Evolutionary conservation across 2,797 vertebrate species (phyloP), one percentile per base, ranked within the genome.

Genomic region (Crenichthys baileyi): DNA sequence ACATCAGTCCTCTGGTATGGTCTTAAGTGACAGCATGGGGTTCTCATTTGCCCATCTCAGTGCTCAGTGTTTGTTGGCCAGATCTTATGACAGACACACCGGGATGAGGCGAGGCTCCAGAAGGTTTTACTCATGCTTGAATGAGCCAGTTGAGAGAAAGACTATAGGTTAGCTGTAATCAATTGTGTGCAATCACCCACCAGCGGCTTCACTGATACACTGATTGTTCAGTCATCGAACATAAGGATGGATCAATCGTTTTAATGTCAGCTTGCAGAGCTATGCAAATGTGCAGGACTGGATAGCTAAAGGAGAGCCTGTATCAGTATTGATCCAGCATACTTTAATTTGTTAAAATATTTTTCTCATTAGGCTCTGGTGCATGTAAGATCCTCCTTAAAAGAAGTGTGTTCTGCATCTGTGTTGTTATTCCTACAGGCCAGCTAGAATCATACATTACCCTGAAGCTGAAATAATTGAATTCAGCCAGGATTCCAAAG

Each of bases 221-320:
- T 86, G 89, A 92, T 91, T 80, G 86, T 85, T 91, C 85, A 77
- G 79, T 90, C 87, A 79, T 79, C 88, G 79, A 85, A 81, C 81
- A 84, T 77, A 80, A 76, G 83, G 89, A 79, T 48, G 51, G 79
- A 91, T 93, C 82, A 82, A 91, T 93, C 78, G 72, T 71, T 83
- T 76, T 83, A 76, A 70, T 84, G 83, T 90, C 80, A 73, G 79
- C 79, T 39, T 55, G 68, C 36, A 67, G 56, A 51, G 24, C 63
- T 5, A 63, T 70, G 16, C 72, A 53, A 44, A 81, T 61, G 70
- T 73, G 29, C 60, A 74, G 18, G 50, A 24, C 50, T 13, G 46
- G 7, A 78, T 44, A 50, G 24, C 20, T 26, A 20, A 61, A 76
- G 24, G 60, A 26, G 26, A 48, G 24, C 0, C 46, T 44, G 26